Evolutionary conservation across 1,140 invertebrate species (phyloP), one percentile per base, ranked within the genome.

Genomic region (Grapholita molesta): DNA sequence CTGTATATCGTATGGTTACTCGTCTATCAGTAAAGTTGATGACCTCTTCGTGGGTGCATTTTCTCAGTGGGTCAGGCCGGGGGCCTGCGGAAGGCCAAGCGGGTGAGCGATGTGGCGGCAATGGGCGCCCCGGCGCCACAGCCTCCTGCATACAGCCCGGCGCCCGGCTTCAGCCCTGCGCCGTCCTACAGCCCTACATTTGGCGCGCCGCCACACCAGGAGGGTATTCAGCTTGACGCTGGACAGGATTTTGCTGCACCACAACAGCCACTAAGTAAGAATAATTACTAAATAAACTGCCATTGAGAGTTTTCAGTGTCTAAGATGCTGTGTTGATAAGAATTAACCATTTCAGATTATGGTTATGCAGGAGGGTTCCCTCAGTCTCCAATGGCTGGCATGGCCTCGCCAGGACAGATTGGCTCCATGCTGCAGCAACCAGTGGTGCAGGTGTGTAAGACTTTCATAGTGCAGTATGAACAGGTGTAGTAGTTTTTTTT

Each of bases 91-190:
- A 95, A 95, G 80, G 85, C 93, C 0, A 94, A 95, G 82, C 88
- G 94, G 7, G 94, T 95, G 7, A 94, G 93, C 77, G 94, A 95
- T 90, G 92, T 95, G 8, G 93, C 93, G 66, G 93, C 94, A 1
- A 93, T 95, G 93, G 94, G 94, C 15, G 83, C 91, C 28, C 81
- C 90, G 68, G 61, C 90, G 68, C 89, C 72, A 69, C 42, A 18
- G 42, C 65, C 82, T 64, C 33, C 70, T 64, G 67, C 70, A 70
- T n/a, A 75, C 74, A 71, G 66, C 35, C 48, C 86, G 2, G 64
- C 66, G 2, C 80, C 84, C 3, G 71, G 77, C 4, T 85, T 80
- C 32, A 78, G 66, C 42, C 79, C 87, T 0, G 65, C 70, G 5
- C 74, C 84, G 3, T 72, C 68, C 6, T 91, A 77, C 66, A 81